A percentile compares a stretch with the other conserved stretches of the same genome.
These are phyloP conservation scores for Tragelaphus strepsiceros DNA, from an alignment of 2,113 vertebrate genomes.

Conservation along the genomic window DNA sequence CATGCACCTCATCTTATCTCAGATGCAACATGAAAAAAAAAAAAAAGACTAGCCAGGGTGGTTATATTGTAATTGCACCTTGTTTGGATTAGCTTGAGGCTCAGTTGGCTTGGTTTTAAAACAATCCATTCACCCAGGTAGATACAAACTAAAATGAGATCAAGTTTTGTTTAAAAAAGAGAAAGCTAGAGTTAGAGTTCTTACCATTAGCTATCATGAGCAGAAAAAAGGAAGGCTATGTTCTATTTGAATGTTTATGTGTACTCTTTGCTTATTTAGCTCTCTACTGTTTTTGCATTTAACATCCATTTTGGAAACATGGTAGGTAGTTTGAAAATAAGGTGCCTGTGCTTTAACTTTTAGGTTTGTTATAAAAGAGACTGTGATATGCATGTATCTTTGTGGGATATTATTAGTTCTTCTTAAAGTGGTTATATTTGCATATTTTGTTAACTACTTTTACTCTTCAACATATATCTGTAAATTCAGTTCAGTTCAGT, in stretches of 20 bases:
- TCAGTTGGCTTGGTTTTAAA: conserved; percentile 48
- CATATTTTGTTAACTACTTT: not conserved
- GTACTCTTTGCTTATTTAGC: not conserved
- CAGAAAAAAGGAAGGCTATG: not conserved
- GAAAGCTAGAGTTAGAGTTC: conserved; percentile 15
- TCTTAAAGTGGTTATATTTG: not conserved
- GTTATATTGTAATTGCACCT: conserved; percentile 31
- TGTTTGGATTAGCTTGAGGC: conserved; percentile 50
- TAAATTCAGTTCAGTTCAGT: not conserved
- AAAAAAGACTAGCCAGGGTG: not conserved
- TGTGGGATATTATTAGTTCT: not conserved
- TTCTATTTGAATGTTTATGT: not conserved
- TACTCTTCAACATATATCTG: not conserved
- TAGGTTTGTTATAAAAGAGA: not conserved
- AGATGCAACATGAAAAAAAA: conserved; percentile 44
- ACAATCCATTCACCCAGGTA: conserved; percentile 41
- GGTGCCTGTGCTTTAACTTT: not conserved
- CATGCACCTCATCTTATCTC: conserved; percentile 54
- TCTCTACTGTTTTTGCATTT: not conserved
- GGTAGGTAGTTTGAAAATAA: conserved; percentile 5
- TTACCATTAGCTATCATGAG: not conserved
- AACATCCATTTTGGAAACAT: not conserved
- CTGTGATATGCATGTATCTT: not conserved
- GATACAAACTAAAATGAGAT: conserved; percentile 36
- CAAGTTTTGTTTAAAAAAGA: not conserved